phyloP scores from a whole-genome alignment of 2,113 vertebrate genomes.

The Hippolais icterina region DNA sequence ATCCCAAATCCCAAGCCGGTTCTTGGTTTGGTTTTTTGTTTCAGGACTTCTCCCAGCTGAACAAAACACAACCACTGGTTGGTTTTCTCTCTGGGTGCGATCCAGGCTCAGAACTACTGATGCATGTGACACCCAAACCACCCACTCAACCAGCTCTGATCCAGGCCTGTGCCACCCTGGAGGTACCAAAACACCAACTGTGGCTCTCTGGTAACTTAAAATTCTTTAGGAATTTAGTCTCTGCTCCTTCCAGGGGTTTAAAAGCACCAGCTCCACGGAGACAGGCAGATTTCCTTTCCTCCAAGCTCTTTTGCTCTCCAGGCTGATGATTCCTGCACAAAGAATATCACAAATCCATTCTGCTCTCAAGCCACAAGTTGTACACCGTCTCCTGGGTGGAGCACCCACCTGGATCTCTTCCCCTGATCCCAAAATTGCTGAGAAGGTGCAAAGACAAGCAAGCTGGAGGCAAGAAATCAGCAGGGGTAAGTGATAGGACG shows the following conservation, averaged over 20 bases:
- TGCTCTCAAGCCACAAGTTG: background rate
- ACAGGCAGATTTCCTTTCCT: background rate
- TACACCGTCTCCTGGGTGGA: background rate
- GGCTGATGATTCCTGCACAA: background rate
- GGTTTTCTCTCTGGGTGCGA: background rate
- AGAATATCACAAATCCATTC: rapidly evolving
- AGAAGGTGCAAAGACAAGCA: background rate
- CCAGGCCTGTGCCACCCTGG: rapidly evolving
- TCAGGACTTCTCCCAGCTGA: background rate
- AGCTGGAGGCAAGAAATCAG: background rate
- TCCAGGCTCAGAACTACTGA: background rate
- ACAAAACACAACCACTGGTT: background rate
- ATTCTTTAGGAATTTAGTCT: background rate
- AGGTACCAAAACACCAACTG: background rate
- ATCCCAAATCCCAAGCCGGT: background rate
- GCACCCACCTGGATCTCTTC: background rate
- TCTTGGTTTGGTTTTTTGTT: background rate
- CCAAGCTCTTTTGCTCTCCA: background rate
- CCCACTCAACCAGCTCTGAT: background rate
- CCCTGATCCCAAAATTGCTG: background rate
- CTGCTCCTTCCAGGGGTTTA: background rate
- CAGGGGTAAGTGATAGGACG: background rate
- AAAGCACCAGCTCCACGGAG: background rate
- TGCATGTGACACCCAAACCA: background rate
- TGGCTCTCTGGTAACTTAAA: background rate